Percentiles rank a stretch among this genome's conserved stretches.
Evolutionary conservation across 2,113 vertebrate species (phyloP).

Genomic region (Pleuronectes platessa): DNA sequence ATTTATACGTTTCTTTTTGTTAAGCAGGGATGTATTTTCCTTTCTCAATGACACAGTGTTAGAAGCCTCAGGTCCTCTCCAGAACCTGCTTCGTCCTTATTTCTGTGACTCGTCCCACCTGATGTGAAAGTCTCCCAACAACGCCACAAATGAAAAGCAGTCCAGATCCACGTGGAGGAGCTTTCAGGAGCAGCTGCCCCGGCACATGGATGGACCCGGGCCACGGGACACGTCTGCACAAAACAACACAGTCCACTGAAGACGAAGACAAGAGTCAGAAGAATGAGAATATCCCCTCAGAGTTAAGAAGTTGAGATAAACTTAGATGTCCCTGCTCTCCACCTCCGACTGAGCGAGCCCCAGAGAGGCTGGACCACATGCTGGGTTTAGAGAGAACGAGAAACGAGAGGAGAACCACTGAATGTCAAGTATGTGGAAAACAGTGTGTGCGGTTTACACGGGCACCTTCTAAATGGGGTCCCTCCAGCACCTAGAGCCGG

Average conservation of each 20-base stretch:
- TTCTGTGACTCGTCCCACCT: conserved; percentile 3
- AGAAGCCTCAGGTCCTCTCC: neutral
- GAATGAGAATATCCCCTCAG: too few species aligned
- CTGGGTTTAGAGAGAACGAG: too few species aligned
- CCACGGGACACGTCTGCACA: neutral
- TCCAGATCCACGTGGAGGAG: neutral
- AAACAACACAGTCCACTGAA: neutral
- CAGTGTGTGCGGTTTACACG: too few species aligned
- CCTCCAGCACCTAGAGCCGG: neutral
- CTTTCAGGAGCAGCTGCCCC: conserved; percentile 27
- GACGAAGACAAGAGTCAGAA: neutral
- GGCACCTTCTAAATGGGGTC: conserved; percentile 1
- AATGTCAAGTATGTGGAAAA: conserved; percentile 9
- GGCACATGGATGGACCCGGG: neutral
- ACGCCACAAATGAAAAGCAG: conserved; percentile 12
- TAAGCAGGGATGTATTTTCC: too few species aligned
- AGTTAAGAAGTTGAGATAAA: neutral
- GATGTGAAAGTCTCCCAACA: conserved; percentile 4
- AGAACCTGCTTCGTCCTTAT: conserved; percentile 22
- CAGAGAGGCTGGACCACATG: too few species aligned
- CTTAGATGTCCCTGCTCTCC: too few species aligned
- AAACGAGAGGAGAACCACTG: conserved; percentile 7
- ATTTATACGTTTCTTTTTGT: neutral
- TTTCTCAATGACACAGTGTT: neutral
- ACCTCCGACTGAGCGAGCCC: too few species aligned